These are phyloP conservation scores for Phallusia fumigata DNA, from an alignment of 23 tunicate genomes.

Conservation along the genomic window DNA sequence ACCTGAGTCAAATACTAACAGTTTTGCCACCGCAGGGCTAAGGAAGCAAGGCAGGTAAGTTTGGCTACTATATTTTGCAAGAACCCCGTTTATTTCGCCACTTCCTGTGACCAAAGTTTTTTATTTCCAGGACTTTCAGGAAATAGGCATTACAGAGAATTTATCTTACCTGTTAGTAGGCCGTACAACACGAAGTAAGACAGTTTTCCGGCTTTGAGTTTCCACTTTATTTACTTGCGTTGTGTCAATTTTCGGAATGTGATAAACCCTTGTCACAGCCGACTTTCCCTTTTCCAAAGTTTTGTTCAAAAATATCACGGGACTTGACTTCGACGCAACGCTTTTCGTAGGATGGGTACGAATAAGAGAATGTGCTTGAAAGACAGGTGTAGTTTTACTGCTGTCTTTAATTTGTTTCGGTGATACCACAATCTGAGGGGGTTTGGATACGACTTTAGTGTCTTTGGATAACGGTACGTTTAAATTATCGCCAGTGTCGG, in stretches of 20 bases:
- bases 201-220: conserved; percentile 38
- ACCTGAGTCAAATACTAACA: no score
- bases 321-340: background rate
- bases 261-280: background rate
- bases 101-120: background rate
- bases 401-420: background rate
- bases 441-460: background rate
- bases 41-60: no score
- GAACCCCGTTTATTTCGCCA: background rate
- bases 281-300: background rate
- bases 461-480: background rate
- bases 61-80: no score
- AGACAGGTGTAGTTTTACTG: background rate
- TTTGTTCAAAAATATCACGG: background rate
- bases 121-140: background rate
- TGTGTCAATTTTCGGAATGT: background rate
- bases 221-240: conserved; percentile 20
- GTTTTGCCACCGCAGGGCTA: no score
- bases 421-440: background rate
- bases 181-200: conserved; percentile 30
- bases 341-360: background rate
- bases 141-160: no score
- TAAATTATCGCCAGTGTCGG: background rate
- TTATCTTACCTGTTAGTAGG: conserved; percentile 42
- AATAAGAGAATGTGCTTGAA: conserved; percentile 3